phyloP scores from a whole-genome alignment of 2,888 invertebrate genomes.

The Pycnomerus fuliginosus region DNA sequence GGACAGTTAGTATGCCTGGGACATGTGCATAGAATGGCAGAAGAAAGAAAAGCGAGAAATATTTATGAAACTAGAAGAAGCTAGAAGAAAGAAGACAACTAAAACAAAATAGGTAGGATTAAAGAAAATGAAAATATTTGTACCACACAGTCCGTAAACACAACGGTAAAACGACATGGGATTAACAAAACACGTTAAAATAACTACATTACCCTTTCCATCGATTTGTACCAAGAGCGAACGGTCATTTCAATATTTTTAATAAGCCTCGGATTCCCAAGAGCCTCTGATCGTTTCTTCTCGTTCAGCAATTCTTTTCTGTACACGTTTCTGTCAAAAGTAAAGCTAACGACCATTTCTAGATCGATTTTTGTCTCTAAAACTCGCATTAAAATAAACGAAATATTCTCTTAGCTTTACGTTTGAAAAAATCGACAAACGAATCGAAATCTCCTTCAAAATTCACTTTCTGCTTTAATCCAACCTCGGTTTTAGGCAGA shows the following conservation, averaged over 20 bases:
- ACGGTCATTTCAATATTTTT: constrained; percentile 65
- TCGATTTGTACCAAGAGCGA: constrained; percentile 68
- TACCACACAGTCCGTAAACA: too few relatives aligned
- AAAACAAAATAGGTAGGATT: too few relatives aligned
- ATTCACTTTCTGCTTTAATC: constrained; percentile 54
- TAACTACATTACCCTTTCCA: constrained; percentile 67
- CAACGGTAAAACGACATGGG: too few relatives aligned
- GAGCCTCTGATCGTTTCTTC: constrained; percentile 27
- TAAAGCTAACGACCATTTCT: constrained; percentile 63
- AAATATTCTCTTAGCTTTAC: constrained; percentile 41
- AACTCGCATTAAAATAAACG: constrained; percentile 23
- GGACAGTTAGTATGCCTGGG: too few relatives aligned
- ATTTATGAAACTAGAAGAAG: too few relatives aligned
- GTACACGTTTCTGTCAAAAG: constrained; percentile 59
- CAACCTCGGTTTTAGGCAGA: constrained; percentile 52
- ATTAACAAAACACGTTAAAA: too few relatives aligned
- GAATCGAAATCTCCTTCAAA: constrained; percentile 61
- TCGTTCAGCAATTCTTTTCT: constrained; percentile 59
- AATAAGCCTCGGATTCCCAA: constrained; percentile 51
- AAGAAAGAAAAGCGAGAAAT: too few relatives aligned
- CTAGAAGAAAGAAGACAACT: too few relatives aligned
- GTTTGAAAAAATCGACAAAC: constrained; percentile 57
- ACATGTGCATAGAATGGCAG: too few relatives aligned
- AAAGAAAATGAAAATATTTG: too few relatives aligned
- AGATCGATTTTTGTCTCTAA: constrained; percentile 67